Evolutionary conservation across 1,140 invertebrate genomes (phyloP), one percentile per base, ranked within the genome.

Genomic region (Dinoponera quadriceps): DNA sequence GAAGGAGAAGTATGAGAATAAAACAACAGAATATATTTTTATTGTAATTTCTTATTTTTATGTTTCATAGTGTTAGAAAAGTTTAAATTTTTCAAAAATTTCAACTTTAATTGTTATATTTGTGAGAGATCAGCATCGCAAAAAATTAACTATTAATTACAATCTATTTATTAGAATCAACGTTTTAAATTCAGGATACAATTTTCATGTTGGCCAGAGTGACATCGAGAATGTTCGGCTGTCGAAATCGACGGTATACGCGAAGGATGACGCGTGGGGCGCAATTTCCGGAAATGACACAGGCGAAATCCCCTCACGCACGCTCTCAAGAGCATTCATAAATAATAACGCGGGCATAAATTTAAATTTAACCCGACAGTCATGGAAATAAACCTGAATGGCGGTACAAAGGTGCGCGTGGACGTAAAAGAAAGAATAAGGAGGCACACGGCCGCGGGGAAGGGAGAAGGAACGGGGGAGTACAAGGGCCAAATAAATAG

Each of bases 341-440:
- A 85, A 85, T 72, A 85, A 85, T 72, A 77, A 77, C 33, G 73
- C 16, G 66, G 20, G 22, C 22, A 84, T 86, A 86, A 86, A 86
- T 86, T 84, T 74, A 29, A 68, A 74, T 78, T 80, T 66, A 86
- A 86, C 51, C 51, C 27, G 85, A 86, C 82, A 84, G 74, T 72
- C 82, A 77, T 84, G 82, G 59, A 72, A 65, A 72, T 80, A 73
- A 68, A 78, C 65, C 71, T 80, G 74, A 78, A 73, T 73, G 82
- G 51, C 25, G 68, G 62, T 80, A 80, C 68, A 86, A 86, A 86
- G 82, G 66, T 51, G 69, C 65, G 62, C 22, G 29, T 66, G 81
- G 72, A 78, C 22, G 72, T 83, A 84, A 86, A 84, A 78, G 83
- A 73, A 48, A 38, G 38, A 44, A 44, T 44, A 44, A 62, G 72